These are phyloP conservation scores for Ianthella basta DNA, from an alignment of 37 sponge, comb jelly and placozoan genomes.

Conservation along the genomic window DNA sequence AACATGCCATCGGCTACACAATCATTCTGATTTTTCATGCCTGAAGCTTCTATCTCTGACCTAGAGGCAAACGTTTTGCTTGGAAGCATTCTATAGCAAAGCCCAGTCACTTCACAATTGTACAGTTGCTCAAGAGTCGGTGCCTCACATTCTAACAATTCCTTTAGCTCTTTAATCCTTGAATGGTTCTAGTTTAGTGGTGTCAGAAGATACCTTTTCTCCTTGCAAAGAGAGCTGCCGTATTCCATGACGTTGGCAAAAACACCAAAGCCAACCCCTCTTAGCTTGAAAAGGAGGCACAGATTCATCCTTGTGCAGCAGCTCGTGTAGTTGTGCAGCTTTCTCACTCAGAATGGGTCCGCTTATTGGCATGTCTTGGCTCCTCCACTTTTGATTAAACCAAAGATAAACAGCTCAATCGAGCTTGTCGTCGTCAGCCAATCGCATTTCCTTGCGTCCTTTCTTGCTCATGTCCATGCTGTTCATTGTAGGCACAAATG, in stretches of 20 bases:
- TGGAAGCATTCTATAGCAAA: conserved; percentile 54
- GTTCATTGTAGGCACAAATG: conserved; percentile 15
- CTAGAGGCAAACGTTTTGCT: conserved; percentile 35
- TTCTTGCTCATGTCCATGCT: conserved; percentile 8
- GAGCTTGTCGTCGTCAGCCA: conserved; percentile 31
- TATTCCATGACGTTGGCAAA: conserved; percentile 37
- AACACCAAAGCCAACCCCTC: conserved; percentile 35
- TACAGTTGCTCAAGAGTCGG: conserved; percentile 38
- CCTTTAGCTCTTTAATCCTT: conserved; percentile 20
- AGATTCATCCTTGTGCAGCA: conserved; percentile 32
- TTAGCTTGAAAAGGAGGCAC: conserved; percentile 17
- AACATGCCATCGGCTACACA: conserved; percentile 26
- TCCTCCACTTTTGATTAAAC: conserved; percentile 39
- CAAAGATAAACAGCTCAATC: conserved; percentile 45
- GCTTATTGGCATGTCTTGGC: conserved; percentile 29
- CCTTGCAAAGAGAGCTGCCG: conserved; percentile 30
- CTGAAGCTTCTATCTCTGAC: conserved; percentile 35
- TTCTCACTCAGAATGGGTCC: conserved; percentile 37
- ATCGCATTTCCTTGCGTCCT: conserved; percentile 32
- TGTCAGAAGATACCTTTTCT: conserved; percentile 29
- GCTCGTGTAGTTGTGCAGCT: conserved; percentile 28
- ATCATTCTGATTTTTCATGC: conserved; percentile 7
- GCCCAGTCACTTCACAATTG: conserved; percentile 65
- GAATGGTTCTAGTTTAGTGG: conserved; percentile 11
- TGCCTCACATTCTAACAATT: conserved; percentile 24